These are phyloP conservation scores for Luperina nickerlii DNA, from an alignment of 2,888 invertebrate species.

Conservation along the genomic window DNA sequence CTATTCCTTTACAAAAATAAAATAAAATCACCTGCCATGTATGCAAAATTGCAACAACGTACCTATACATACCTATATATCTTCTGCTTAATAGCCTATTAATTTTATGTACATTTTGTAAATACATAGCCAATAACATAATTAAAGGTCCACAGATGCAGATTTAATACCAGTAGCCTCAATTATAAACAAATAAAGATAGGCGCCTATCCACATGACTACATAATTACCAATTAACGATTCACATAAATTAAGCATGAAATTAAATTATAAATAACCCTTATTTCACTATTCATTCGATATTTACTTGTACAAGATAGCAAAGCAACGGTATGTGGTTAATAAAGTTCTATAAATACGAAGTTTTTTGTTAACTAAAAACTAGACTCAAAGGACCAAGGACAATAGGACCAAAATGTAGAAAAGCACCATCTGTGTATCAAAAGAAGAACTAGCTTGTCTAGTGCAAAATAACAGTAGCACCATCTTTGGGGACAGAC, in stretches of 20 bases:
- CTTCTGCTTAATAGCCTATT: background rate
- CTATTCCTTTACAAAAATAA: too few relatives aligned
- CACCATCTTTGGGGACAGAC: slow-evolving; percentile 85
- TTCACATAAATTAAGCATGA: slow-evolving; percentile 31
- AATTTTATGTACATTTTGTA: background rate
- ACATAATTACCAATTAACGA: slow-evolving; percentile 32
- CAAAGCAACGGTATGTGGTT: background rate
- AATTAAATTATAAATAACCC: slow-evolving; percentile 41
- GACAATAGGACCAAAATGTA: slow-evolving; percentile 6
- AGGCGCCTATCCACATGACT: slow-evolving; percentile 12
- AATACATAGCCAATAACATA: slow-evolving; percentile 6
- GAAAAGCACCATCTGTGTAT: slow-evolving; percentile 82
- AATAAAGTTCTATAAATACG: background rate
- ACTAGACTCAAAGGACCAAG: background rate
- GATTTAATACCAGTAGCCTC: slow-evolving; percentile 23
- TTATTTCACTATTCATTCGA: slow-evolving; percentile 38
- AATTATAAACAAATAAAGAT: slow-evolving; percentile 41
- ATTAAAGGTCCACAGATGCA: slow-evolving; percentile 6
- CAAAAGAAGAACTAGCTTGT: slow-evolving; percentile 84
- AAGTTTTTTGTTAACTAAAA: background rate
- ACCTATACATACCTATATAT: too few relatives aligned
- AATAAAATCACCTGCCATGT: too few relatives aligned
- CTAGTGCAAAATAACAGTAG: slow-evolving; percentile 85
- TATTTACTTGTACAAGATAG: slow-evolving; percentile 9
- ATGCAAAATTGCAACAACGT: too few relatives aligned